Percentiles rank a stretch among this genome's conserved stretches.
Conservation (phyloP, 2,888 invertebrate genomes). For the Periphyllus acericola region DNA sequence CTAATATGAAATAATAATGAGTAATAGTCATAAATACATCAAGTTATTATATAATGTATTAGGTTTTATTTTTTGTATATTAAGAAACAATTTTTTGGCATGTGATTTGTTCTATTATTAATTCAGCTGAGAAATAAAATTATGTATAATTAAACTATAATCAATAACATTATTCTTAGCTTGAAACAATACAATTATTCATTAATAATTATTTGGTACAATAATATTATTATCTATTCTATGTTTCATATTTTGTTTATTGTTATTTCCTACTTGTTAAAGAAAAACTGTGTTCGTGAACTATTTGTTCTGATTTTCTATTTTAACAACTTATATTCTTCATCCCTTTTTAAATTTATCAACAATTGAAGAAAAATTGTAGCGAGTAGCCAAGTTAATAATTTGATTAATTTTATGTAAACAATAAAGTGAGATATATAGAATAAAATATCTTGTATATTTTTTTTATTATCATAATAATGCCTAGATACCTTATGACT, state of each 20-base stretch:
- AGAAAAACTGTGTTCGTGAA: conserved; percentile 5
- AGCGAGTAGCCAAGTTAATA: conserved; percentile 8
- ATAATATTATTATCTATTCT: conserved; percentile 13
- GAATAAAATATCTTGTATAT: conserved; percentile 18
- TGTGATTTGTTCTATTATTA: conserved; percentile 4
- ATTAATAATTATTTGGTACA: neutral
- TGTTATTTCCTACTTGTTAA: conserved; percentile 19
- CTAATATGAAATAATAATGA: neutral
- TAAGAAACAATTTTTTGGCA: conserved; percentile 1
- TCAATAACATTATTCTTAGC: neutral
- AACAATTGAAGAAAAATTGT: neutral
- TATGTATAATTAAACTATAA: conserved; percentile 14
- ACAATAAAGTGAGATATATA: conserved; percentile 23
- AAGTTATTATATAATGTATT: conserved; percentile 28
- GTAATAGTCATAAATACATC: neutral
- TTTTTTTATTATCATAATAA: conserved; percentile 17
- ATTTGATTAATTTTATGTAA: conserved; percentile 8
- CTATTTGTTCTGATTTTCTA: conserved; percentile 12
- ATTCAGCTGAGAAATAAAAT: neutral
- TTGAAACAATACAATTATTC: conserved; percentile 6
- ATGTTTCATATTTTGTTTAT: conserved; percentile 4
- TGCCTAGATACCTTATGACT: neutral
- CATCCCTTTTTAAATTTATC: neutral
- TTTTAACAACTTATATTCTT: neutral
- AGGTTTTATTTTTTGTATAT: conserved; percentile 7